phyloP scores from a whole-genome alignment of 1,140 invertebrate species.

The Lepidurus apus region DNA sequence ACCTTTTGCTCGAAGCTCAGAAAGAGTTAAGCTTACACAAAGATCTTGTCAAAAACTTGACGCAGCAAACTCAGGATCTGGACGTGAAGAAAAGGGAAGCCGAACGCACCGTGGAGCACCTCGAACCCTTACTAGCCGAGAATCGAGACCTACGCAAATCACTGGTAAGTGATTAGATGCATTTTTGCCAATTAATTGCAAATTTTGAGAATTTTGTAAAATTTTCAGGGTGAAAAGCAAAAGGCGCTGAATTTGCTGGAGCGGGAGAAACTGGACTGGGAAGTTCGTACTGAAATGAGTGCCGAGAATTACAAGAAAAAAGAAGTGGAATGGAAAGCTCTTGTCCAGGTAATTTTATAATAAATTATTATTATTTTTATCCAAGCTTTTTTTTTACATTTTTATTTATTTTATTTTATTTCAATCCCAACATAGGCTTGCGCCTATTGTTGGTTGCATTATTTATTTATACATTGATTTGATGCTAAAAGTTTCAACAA shows the following conservation, averaged over 20 bases:
- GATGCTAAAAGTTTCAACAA: too few relatives aligned
- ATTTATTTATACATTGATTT: too few relatives aligned
- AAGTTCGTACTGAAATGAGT: background rate
- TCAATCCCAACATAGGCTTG: background rate
- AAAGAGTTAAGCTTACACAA: background rate
- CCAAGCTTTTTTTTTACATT: too few relatives aligned
- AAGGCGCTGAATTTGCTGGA: background rate
- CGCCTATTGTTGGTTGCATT: too few relatives aligned
- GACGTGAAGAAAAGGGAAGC: background rate
- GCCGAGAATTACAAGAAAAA: background rate
- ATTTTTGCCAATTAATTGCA: too few relatives aligned
- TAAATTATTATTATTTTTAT: background rate
- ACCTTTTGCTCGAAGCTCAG: background rate
- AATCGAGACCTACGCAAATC: background rate
- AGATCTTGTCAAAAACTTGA: background rate
- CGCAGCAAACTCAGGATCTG: background rate
- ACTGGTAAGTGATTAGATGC: background rate
- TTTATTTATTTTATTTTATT: too few relatives aligned
- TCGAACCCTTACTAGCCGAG: background rate
- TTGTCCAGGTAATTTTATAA: background rate
- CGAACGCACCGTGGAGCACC: background rate
- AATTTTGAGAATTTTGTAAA: too few relatives aligned
- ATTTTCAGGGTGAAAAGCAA: background rate
- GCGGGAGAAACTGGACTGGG: background rate
- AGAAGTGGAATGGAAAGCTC: background rate